phyloP scores from a whole-genome alignment of 1,140 invertebrate genomes.

The Sitodiplosis mosellana region DNA sequence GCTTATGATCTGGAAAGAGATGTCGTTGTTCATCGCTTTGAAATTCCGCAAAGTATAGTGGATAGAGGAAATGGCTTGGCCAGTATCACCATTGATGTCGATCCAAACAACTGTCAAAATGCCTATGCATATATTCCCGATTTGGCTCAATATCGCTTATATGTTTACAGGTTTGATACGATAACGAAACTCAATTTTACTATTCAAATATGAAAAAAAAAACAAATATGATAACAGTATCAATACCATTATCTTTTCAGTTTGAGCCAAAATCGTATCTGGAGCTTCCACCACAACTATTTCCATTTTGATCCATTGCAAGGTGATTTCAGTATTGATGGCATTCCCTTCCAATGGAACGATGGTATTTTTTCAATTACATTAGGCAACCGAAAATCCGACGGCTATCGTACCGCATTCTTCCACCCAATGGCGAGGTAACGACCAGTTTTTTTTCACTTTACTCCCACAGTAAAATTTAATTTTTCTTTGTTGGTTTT shows the following conservation, averaged over 20 bases:
- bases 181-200: not conserved
- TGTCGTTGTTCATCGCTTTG: conserved; percentile 14
- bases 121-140: conserved; percentile 56
- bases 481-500: too few relatives aligned
- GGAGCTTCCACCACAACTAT: conserved; percentile 51
- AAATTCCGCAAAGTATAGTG: conserved; percentile 18
- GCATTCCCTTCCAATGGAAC: conserved; percentile 46
- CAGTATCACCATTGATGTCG: conserved; percentile 42
- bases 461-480: too few relatives aligned
- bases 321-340: conserved; percentile 45
- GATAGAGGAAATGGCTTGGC: conserved; percentile 31
- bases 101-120: conserved; percentile 33
- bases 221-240: not conserved
- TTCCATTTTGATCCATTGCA: conserved; percentile 49
- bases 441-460: conserved; percentile 11
- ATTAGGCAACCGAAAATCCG: conserved; percentile 29
- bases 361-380: conserved; percentile 53
- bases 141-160: conserved; percentile 40
- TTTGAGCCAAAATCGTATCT: conserved; percentile 38
- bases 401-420: conserved; percentile 37
- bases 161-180: conserved; percentile 36
- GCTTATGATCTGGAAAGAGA: conserved; percentile 43
- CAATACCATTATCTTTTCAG: conserved; percentile 12
- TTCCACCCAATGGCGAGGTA: conserved; percentile 50
- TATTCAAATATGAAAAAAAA: not conserved